Conservation (phyloP, 2,888 invertebrate genomes). For the Lycia hirtaria region DNA sequence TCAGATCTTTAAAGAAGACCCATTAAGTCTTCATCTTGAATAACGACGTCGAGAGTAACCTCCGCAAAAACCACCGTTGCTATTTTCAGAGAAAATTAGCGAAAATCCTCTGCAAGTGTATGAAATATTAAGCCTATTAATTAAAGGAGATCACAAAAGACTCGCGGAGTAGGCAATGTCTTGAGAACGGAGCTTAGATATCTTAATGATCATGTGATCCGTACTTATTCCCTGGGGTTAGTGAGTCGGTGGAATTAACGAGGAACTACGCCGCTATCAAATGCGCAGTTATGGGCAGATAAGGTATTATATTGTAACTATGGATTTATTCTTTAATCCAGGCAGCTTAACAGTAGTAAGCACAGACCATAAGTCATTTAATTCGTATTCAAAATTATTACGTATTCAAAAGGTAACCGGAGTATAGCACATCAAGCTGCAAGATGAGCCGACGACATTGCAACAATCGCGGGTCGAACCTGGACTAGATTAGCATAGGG, state of each 20-base stretch:
- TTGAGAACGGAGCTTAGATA: slow-evolving; percentile 30
- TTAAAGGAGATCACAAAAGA: slow-evolving; percentile 36
- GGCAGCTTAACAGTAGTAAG: no score
- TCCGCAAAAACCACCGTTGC: slow-evolving; percentile 40
- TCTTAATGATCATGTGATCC: slow-evolving; percentile 34
- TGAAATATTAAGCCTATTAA: slow-evolving; percentile 41
- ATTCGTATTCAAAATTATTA: no score
- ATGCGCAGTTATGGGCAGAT: slow-evolving; percentile 5
- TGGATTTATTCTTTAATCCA: no score
- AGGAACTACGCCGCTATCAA: slow-evolving; percentile 5
- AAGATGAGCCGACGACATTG: no score
- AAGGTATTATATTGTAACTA: not conserved
- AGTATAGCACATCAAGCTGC: no score
- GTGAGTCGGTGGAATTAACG: slow-evolving; percentile 24
- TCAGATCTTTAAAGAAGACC: not conserved
- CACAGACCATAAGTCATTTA: no score
- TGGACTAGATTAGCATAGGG: no score
- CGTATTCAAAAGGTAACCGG: no score
- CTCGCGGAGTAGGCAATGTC: slow-evolving; percentile 29
- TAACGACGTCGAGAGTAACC: slow-evolving; percentile 61
- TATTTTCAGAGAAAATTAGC: slow-evolving; percentile 60
- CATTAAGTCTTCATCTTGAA: slow-evolving; percentile 62
- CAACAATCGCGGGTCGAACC: no score
- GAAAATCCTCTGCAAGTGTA: slow-evolving; percentile 57
- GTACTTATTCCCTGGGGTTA: slow-evolving; percentile 31